phyloP scores from a whole-genome alignment of 1,140 invertebrate genomes.

The Plodia interpunctella region DNA sequence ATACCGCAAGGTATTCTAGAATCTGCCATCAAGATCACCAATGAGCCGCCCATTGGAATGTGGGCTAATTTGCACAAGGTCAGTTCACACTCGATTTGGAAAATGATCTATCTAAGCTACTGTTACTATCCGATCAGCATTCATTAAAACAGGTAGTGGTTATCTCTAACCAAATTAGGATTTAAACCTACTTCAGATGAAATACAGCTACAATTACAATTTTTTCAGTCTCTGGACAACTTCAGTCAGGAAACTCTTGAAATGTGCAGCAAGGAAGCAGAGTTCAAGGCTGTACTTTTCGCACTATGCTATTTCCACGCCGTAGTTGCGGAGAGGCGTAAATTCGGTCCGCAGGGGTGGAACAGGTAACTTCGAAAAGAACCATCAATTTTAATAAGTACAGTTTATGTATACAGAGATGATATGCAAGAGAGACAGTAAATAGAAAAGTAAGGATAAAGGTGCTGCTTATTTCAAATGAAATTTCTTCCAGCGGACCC shows the following conservation, averaged over 20 bases:
- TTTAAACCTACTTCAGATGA: background rate
- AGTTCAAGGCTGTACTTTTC: constrained; percentile 96
- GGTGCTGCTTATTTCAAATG: no score
- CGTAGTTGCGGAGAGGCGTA: constrained; percentile 92
- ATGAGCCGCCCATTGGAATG: constrained; percentile 97
- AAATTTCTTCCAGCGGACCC: no score
- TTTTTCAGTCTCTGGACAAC: constrained; percentile 86
- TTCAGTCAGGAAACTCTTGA: constrained; percentile 96
- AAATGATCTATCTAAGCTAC: background rate
- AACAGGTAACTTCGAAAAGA: constrained; percentile 78
- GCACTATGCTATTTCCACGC: constrained; percentile 97
- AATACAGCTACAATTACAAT: background rate
- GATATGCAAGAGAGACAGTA: no score
- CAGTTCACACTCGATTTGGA: background rate
- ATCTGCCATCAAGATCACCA: constrained; percentile 96
- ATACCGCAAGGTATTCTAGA: constrained; percentile 91
- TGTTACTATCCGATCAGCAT: no score
- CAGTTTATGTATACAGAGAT: no score
- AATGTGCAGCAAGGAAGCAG: constrained; percentile 94
- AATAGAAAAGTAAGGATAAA: no score
- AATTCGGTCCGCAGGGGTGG: constrained; percentile 97
- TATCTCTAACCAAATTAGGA: background rate
- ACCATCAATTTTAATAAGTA: no score
- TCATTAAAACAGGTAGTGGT: no score
- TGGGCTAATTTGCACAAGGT: constrained; percentile 93